A percentile compares a stretch with the other conserved stretches of the same genome.
Conservation (phyloP, 2,888 invertebrate genomes). For the Tinea trinotella region DNA sequence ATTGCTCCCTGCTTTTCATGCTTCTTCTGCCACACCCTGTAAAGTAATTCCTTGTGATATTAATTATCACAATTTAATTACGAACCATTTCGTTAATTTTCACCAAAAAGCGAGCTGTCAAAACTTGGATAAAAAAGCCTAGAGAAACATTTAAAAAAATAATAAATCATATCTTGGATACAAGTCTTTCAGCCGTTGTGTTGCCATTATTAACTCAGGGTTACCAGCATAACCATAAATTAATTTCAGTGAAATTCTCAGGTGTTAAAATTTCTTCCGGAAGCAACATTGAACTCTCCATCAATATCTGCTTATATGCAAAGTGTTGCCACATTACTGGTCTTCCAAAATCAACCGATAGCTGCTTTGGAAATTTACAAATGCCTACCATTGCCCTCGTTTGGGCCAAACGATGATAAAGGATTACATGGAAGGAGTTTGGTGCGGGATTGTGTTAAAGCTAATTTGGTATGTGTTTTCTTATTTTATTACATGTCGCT, state of each 20-base stretch:
- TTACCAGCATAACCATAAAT: neutral
- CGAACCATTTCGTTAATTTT: too few species aligned
- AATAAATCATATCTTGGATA: too few species aligned
- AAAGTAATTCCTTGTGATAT: too few species aligned
- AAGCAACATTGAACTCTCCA: conserved; percentile 37
- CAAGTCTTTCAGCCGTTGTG: too few species aligned
- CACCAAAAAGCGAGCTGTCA: too few species aligned
- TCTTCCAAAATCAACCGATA: conserved; percentile 59
- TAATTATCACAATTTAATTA: too few species aligned
- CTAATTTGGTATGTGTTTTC: conserved; percentile 46
- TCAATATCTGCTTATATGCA: conserved; percentile 62
- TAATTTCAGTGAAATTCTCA: conserved; percentile 29
- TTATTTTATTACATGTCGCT: conserved; percentile 17
- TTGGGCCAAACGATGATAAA: conserved; percentile 62
- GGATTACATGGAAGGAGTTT: conserved; percentile 70
- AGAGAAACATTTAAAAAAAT: too few species aligned
- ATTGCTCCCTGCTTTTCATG: too few species aligned
- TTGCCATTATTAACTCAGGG: too few species aligned
- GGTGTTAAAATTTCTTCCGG: conserved; percentile 47
- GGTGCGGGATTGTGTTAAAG: conserved; percentile 72
- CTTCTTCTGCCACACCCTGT: too few species aligned
- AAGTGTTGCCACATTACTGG: conserved; percentile 63
- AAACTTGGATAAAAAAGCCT: too few species aligned
- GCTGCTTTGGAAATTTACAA: conserved; percentile 66
- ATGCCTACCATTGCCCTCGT: conserved; percentile 53